Evolutionary conservation across 2,888 invertebrate genomes (phyloP), one percentile per base, ranked within the genome.

Genomic region (Coleophora flavipennella): DNA sequence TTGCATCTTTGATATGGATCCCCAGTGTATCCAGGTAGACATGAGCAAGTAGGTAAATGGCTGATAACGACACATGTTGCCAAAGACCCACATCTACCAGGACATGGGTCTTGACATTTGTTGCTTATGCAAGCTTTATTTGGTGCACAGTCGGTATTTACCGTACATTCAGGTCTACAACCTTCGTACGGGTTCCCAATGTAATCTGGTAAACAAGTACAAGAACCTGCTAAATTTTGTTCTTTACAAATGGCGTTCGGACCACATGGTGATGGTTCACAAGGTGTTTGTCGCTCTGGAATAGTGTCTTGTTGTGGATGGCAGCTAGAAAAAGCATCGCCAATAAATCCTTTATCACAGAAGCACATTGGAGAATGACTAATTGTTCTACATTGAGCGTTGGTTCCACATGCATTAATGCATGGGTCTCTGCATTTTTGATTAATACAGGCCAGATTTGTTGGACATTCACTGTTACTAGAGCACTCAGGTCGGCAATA

Each of bases 141-240:
- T 10, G 90, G 87, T 9, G 89, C 72, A 61, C 93, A 93, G 61
- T 92, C 92, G 0, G 90, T 88, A 64, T 91, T 91, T 0, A 91
- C 67, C 1, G 87, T 84, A 67, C 92, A 93, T 78, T 92, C 92
- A 4, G 92, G 92, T 41, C 92, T 85, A 62, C 92, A 93, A 27
- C 90, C 90, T 74, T 91, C 91, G 51, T 92, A 92, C 13, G 93
- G 92, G 68, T 93, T 91, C 50, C 94, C 94, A 48, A 89, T 87
- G 57, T 90, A 92, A 44, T 91, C 90, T 3, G 89, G 85, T 26
- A 91, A 62, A 64, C 94, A 94, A 50, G 86, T 86, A 61, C 94
- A 94, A 4, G 91, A 86, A 49, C 89, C 89, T 28, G 86, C 87
- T 27, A 68, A 70, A 48, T 87, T 86, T 50, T 86, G 83, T 62